phyloP scores from a whole-genome alignment of 1,140 invertebrate genomes.

The Condylostylus longicornis region DNA sequence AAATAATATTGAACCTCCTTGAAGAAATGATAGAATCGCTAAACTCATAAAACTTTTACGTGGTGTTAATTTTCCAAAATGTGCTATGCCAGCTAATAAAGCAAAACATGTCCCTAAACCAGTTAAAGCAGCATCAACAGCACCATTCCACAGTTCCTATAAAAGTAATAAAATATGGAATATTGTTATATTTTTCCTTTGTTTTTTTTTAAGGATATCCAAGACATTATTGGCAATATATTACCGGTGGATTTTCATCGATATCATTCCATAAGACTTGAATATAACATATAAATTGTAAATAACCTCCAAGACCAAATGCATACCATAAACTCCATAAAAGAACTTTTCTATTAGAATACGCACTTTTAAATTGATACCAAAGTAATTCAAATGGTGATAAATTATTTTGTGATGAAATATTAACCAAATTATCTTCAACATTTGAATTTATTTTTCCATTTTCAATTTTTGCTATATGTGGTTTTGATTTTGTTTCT shows the following conservation, averaged over 20 bases:
- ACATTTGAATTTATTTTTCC: constrained; percentile 6
- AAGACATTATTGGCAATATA: no score
- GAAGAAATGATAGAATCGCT: constrained; percentile 37
- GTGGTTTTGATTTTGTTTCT: constrained; percentile 3
- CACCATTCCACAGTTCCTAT: constrained; percentile 37
- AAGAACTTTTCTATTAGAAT: constrained; percentile 50
- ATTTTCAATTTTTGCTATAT: neutral
- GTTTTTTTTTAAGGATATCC: no score
- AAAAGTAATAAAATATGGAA: no score
- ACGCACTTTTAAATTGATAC: constrained; percentile 56
- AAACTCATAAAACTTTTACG: constrained; percentile 15
- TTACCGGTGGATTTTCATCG: constrained; percentile 19
- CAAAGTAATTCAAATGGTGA: constrained; percentile 38
- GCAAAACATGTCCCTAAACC: constrained; percentile 47
- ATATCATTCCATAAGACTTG: constrained; percentile 62
- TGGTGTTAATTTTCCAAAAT: constrained; percentile 15
- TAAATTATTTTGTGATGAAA: neutral
- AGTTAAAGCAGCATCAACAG: constrained; percentile 60
- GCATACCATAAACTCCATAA: constrained; percentile 85
- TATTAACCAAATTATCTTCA: neutral
- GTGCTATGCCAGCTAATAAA: constrained; percentile 33
- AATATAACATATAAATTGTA: constrained; percentile 65
- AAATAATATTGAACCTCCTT: constrained; percentile 47
- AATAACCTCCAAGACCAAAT: constrained; percentile 59
- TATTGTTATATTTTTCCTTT: no score